A percentile compares a stretch with the other conserved stretches of the same genome.
These are phyloP conservation scores for Manacus vitellinus DNA, from an alignment of 2,113 vertebrate species.

Conservation along the genomic window DNA sequence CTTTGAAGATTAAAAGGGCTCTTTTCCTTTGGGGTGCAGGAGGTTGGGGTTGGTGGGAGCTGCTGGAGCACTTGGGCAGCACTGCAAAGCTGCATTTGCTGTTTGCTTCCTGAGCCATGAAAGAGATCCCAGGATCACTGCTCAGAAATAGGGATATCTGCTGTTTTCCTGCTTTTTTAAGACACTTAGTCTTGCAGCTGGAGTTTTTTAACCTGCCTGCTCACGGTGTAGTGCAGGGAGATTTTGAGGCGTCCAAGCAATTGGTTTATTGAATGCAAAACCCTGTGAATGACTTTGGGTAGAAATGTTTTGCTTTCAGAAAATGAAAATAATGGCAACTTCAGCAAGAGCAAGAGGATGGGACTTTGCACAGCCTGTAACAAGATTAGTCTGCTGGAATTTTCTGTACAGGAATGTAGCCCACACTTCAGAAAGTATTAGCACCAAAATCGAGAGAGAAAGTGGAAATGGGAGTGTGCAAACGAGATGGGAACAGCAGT, in stretches of 20 bases:
- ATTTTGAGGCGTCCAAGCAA: background rate
- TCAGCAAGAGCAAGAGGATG: background rate
- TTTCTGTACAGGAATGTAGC: background rate
- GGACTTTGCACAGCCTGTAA: background rate
- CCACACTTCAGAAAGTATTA: background rate
- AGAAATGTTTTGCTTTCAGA: background rate
- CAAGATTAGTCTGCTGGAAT: background rate
- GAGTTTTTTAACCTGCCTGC: background rate
- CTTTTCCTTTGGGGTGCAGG: background rate
- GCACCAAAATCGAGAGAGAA: background rate
- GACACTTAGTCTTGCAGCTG: background rate
- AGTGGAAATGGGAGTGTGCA: background rate
- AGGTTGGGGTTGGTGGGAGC: background rate
- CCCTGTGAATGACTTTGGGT: rapidly evolving
- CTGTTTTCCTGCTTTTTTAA: background rate
- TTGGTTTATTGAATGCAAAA: background rate
- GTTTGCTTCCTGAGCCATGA: background rate
- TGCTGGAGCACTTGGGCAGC: background rate
- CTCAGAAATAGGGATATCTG: background rate
- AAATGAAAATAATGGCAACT: background rate
- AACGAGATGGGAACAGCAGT: background rate
- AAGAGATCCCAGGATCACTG: background rate
- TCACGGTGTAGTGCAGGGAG: rapidly evolving
- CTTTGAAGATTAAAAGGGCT: slow-evolving; percentile 59
- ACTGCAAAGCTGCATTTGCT: background rate